A percentile compares a stretch with the other conserved stretches of the same genome.
Conservation (phyloP, 2,888 invertebrate species). For the Lymantria monacha region DNA sequence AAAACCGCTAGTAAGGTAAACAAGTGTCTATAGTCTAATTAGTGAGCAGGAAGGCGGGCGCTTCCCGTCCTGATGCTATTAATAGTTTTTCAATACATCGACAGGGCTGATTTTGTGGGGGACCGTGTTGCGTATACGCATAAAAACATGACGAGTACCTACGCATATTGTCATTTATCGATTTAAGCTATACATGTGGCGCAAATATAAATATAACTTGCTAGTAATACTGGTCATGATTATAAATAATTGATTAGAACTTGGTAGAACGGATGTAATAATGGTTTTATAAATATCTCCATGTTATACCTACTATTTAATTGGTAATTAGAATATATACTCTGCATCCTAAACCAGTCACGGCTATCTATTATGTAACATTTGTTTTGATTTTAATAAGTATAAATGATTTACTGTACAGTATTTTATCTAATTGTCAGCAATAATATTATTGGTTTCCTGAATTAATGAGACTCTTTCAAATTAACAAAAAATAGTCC, state of each 20-base stretch:
- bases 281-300: background rate
- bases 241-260: background rate
- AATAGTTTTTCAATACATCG: slow-evolving; percentile 31
- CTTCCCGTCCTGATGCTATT: slow-evolving; percentile 56
- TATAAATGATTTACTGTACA: background rate
- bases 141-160: slow-evolving; percentile 4
- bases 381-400: background rate
- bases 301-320: background rate
- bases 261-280: background rate
- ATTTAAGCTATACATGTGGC: slow-evolving; percentile 7
- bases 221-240: background rate
- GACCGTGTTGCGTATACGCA: slow-evolving; percentile 37
- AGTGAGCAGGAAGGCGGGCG: slow-evolving; percentile 57
- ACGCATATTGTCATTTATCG: background rate
- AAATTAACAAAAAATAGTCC: no score
- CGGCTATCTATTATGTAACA: background rate
- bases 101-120: slow-evolving; percentile 30
- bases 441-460: no score
- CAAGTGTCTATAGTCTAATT: slow-evolving; percentile 48
- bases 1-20: slow-evolving; percentile 58
- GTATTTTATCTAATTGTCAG: no score
- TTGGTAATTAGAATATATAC: background rate
- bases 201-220: background rate
- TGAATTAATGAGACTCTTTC: no score
- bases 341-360: background rate